Conservation (phyloP, 2,888 invertebrate genomes). For the Clusia tigrina region DNA sequence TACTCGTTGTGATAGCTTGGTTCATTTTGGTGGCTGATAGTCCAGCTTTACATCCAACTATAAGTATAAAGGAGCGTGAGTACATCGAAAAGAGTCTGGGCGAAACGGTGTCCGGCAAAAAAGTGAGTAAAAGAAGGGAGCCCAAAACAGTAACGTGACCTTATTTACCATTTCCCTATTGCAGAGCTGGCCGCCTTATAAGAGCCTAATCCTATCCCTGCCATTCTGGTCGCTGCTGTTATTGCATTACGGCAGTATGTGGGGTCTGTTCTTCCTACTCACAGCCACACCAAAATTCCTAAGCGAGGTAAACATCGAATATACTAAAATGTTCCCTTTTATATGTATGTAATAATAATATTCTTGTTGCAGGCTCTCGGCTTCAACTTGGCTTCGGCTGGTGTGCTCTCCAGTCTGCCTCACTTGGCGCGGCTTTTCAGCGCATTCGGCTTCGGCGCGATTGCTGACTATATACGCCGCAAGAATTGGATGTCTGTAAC, state of each 20-base stretch:
- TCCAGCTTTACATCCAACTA: constrained; percentile 71
- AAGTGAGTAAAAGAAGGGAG: constrained; percentile 60
- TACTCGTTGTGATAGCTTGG: constrained; percentile 70
- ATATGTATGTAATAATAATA: background rate
- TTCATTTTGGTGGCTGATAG: constrained; percentile 72
- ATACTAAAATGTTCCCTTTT: background rate
- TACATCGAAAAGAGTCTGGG: constrained; percentile 72
- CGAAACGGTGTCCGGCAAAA: constrained; percentile 67
- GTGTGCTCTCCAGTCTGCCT: constrained; percentile 74
- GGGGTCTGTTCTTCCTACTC: constrained; percentile 79
- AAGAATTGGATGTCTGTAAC: constrained; percentile 66
- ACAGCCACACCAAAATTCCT: constrained; percentile 80
- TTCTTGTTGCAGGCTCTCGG: constrained; percentile 67
- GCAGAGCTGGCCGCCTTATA: constrained; percentile 74
- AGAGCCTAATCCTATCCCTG: constrained; percentile 69
- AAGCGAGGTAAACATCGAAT: constrained; percentile 66
- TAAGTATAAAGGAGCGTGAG: constrained; percentile 70
- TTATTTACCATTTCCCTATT: constrained; percentile 14
- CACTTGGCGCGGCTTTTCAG: constrained; percentile 74
- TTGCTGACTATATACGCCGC: constrained; percentile 72
- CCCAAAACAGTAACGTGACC: background rate
- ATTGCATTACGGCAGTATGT: constrained; percentile 79
- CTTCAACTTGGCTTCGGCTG: constrained; percentile 76
- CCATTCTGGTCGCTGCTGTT: constrained; percentile 74
- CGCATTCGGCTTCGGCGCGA: constrained; percentile 75